Evolutionary conservation across 2,888 invertebrate genomes (phyloP), one percentile per base, ranked within the genome.

Genomic region (Sepiola atlantica): DNA sequence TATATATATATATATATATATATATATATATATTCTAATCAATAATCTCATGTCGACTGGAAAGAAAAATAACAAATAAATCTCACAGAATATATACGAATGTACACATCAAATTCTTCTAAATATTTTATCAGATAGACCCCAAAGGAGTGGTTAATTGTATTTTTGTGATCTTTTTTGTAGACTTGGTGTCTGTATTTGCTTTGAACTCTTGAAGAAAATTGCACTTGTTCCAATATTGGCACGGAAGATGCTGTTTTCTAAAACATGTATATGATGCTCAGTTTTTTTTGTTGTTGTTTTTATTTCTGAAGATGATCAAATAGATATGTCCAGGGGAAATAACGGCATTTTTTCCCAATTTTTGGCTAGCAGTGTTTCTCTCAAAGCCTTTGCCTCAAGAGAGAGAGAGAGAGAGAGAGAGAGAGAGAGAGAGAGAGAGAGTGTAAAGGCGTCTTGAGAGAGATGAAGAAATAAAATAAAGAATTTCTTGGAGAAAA

Each of bases 201-300:
- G 77, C n/a, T 77, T 77, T 14, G 77, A 77, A 77, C n/a, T 77
- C 32, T n/a, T 32, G 16, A n/a, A 77, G 77, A 77, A 77, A 14
- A 77, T 77, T 77, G n/a, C 18, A 16, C n/a, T 77, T n/a, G n/a
- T n/a, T 77, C 77, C 77, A 77, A 57, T 32, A 77, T 77, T 77
- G 77, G 77, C 77, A 77, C n/a, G 77, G 77, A 77, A 77, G 77
- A n/a, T 77, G 77, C 77, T 32, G 77, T 77, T 77, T 77, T 77
- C 77, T 28, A 12, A 77, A 77, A 77, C 28, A 77, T 24, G 45
- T 45, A 77, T 77, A 16, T 77, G 14, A n/a, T 77, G 77, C 32
- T 77, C n/a, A 32, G 77, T 32, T 16, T 45, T 45, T 45, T 2
- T 45, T 45, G 45, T 45, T 45, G 2, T 77, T 77, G n/a, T n/a